Evolutionary conservation across 2,113 vertebrate species (phyloP).

Genomic region (Podilymbus podiceps): DNA sequence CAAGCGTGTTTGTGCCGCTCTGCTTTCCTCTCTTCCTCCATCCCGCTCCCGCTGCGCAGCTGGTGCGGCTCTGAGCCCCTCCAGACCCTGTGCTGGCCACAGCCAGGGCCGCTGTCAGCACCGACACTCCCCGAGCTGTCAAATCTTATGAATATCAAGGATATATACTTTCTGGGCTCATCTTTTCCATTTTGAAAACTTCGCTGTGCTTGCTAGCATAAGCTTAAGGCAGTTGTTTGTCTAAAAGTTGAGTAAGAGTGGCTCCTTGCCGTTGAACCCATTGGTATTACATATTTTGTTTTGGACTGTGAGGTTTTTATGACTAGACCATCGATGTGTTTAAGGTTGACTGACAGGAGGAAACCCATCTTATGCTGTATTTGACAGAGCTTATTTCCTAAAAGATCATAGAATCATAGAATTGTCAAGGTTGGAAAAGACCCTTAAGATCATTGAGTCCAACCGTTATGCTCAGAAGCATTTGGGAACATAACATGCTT

Average conservation of each 20-base stretch:
- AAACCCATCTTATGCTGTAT: neutral
- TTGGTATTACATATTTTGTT: neutral
- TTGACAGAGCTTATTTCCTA: neutral
- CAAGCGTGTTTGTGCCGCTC: neutral
- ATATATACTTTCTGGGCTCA: fast-evolving
- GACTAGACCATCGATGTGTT: neutral
- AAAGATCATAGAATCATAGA: no score
- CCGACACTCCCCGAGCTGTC: neutral
- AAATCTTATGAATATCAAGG: neutral
- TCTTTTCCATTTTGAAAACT: neutral
- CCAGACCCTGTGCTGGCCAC: neutral
- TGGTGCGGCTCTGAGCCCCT: neutral
- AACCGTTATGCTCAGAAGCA: neutral
- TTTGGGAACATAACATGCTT: neutral
- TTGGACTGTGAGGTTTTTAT: neutral
- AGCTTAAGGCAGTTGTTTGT: neutral
- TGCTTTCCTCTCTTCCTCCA: neutral
- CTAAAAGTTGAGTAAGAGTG: neutral
- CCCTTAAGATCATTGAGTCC: no score
- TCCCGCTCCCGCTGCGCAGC: neutral
- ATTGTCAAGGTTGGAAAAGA: no score
- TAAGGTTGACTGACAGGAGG: neutral
- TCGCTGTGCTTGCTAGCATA: neutral
- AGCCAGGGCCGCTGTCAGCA: no score
- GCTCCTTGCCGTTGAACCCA: neutral